Conservation (phyloP, 2,888 invertebrate species). For the Xanthostigma xanthostigma region DNA sequence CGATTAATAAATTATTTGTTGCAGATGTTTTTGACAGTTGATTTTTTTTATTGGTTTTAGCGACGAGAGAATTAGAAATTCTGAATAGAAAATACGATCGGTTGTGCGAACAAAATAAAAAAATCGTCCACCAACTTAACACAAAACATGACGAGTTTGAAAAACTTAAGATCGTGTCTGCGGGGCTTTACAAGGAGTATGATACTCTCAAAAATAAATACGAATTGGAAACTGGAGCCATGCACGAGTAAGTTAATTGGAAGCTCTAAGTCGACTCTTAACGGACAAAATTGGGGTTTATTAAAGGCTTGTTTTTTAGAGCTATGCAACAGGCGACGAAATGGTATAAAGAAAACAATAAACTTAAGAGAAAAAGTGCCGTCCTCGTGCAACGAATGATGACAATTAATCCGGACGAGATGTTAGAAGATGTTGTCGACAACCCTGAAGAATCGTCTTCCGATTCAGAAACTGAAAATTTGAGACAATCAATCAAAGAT, state of each 20-base stretch:
- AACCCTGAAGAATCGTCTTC: constrained; percentile 31
- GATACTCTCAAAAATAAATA: constrained; percentile 59
- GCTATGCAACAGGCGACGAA: constrained; percentile 53
- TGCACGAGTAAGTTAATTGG: constrained; percentile 42
- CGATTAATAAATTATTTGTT: background rate
- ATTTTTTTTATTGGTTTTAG: constrained; percentile 24
- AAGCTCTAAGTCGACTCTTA: too few relatives aligned
- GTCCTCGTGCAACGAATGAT: constrained; percentile 41
- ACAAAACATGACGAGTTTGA: constrained; percentile 47
- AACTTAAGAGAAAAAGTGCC: constrained; percentile 51
- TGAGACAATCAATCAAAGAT: constrained; percentile 48
- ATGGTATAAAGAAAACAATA: constrained; percentile 66
- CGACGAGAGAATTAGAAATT: constrained; percentile 43
- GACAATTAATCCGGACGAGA: constrained; percentile 34
- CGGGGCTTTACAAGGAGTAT: constrained; percentile 57
- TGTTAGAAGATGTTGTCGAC: constrained; percentile 25
- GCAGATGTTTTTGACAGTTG: background rate
- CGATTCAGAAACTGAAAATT: constrained; percentile 50
- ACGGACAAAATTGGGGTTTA: too few relatives aligned
- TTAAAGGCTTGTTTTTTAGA: constrained; percentile 25
- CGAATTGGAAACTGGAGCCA: constrained; percentile 55
- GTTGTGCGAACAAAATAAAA: constrained; percentile 40
- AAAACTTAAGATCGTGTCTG: constrained; percentile 46
- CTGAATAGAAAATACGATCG: constrained; percentile 45
- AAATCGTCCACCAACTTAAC: constrained; percentile 40